Evolutionary conservation across 2,888 invertebrate species (phyloP).

Genomic region (Tinea semifulvella): DNA sequence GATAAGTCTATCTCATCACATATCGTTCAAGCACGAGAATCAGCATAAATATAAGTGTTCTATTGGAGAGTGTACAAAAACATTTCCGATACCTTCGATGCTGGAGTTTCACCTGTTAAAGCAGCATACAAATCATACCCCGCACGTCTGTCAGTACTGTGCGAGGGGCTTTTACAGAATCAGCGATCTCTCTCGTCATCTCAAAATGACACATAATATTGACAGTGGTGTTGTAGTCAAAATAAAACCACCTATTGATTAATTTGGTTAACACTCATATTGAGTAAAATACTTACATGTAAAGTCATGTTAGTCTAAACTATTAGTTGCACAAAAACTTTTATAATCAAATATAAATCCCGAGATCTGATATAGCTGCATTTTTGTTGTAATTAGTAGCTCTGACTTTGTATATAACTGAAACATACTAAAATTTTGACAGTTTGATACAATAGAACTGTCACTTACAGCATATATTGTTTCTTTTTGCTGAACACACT

Average conservation of each 20-base stretch:
- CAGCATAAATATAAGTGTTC: constrained; percentile 49
- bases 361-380: no score
- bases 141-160: constrained; percentile 50
- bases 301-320: no score
- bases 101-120: constrained; percentile 55
- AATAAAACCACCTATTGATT: constrained; percentile 19
- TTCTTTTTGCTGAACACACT: no score
- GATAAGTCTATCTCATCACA: constrained; percentile 44
- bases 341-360: no score
- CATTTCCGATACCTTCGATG: constrained; percentile 52
- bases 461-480: no score
- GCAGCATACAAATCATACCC: constrained; percentile 51
- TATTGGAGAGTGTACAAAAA: constrained; percentile 43
- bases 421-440: no score
- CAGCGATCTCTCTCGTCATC: constrained; percentile 51
- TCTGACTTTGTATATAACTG: no score
- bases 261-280: not conserved
- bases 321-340: no score
- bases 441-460: no score
- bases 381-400: no score
- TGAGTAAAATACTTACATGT: not conserved
- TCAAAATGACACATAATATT: constrained; percentile 39
- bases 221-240: constrained; percentile 22
- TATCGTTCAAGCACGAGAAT: constrained; percentile 51
- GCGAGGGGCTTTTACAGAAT: constrained; percentile 48